These are phyloP conservation scores for Enteromius paludinosus DNA, from an alignment of 2,797 vertebrate species.

Conservation along the genomic window DNA sequence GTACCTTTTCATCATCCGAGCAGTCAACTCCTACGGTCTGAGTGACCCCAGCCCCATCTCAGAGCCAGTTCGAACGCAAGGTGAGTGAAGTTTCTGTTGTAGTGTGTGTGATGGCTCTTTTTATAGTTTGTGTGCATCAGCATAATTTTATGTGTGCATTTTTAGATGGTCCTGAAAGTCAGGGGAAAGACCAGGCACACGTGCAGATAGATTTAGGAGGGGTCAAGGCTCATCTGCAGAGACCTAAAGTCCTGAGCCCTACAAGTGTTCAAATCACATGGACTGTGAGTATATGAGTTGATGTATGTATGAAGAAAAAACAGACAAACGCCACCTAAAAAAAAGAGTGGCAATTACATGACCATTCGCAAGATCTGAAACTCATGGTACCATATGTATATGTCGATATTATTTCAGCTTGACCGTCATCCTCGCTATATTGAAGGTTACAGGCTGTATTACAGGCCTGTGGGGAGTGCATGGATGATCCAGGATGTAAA, in stretches of 20 bases:
- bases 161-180: constrained; percentile 81
- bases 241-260: constrained; percentile 83
- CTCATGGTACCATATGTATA: constrained; percentile 12
- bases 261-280: constrained; percentile 87
- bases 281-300: constrained; percentile 84
- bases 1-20: constrained; percentile 93
- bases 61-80: constrained; percentile 89
- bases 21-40: constrained; percentile 87
- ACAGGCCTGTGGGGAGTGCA: constrained; percentile 77
- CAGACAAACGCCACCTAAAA: too few relatives aligned
- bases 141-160: constrained; percentile 15
- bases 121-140: background rate
- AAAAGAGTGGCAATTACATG: background rate
- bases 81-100: constrained; percentile 71
- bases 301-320: background rate
- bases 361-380: background rate
- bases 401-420: constrained; percentile 75
- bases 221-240: constrained; percentile 85
- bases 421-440: constrained; percentile 83
- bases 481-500: constrained; percentile 85
- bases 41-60: constrained; percentile 93
- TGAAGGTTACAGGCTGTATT: constrained; percentile 91
- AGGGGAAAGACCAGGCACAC: constrained; percentile 83
- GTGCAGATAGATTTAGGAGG: constrained; percentile 85
- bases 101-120: background rate